Conservation (phyloP, 2,888 invertebrate genomes). For the Xiphydria camelus region DNA sequence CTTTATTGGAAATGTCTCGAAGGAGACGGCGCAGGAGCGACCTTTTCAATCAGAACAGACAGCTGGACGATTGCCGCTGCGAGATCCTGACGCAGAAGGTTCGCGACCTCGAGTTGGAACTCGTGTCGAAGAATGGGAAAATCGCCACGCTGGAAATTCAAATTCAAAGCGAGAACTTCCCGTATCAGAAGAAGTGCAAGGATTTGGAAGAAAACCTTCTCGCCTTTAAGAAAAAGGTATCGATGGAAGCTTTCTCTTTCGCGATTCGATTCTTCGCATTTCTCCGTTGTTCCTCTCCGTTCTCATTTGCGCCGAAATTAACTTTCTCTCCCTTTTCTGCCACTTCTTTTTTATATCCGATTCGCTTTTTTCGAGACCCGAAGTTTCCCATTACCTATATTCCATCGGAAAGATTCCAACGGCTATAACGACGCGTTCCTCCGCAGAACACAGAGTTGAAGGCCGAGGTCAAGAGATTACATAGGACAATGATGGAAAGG, state of each 20-base stretch:
- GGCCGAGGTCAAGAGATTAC: conserved; percentile 32
- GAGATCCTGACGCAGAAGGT: conserved; percentile 30
- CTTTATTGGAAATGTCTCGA: conserved; percentile 26
- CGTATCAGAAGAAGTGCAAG: conserved; percentile 44
- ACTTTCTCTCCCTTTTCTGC: conserved; percentile 5
- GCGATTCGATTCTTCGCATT: not conserved
- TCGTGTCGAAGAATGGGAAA: conserved; percentile 43
- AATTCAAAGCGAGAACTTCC: conserved; percentile 42
- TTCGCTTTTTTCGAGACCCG: too few relatives aligned
- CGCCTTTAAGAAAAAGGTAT: conserved; percentile 36
- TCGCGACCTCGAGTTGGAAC: conserved; percentile 37
- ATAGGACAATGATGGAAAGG: conserved; percentile 26
- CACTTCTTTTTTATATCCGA: too few relatives aligned
- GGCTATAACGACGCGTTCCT: too few relatives aligned
- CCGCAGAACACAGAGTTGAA: conserved; percentile 29
- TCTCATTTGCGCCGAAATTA: not conserved
- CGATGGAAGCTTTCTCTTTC: not conserved
- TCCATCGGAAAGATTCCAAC: too few relatives aligned
- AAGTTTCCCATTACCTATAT: too few relatives aligned
- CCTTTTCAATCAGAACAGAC: conserved; percentile 37
- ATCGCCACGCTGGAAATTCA: conserved; percentile 45
- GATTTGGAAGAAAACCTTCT: conserved; percentile 39
- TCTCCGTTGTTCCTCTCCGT: not conserved
- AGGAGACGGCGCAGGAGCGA: conserved; percentile 35
- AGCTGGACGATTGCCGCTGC: conserved; percentile 24